A percentile compares a stretch with the other conserved stretches of the same genome.
Conservation (phyloP, 2,797 vertebrate genomes). For the Coluber constrictor region DNA sequence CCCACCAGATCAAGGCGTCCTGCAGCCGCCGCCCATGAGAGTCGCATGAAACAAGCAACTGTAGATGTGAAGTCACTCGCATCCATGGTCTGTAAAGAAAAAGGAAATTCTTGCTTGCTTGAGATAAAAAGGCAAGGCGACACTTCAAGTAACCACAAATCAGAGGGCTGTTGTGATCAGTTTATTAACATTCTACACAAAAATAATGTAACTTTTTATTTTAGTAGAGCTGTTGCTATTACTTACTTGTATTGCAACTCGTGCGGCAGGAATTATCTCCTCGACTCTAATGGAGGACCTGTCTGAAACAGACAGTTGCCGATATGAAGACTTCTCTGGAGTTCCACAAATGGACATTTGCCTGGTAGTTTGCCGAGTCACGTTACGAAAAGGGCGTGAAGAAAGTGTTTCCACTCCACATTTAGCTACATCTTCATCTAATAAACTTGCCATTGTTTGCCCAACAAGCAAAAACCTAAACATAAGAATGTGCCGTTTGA, state of each 20-base stretch:
- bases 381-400: slow-evolving; percentile 92
- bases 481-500: slow-evolving; percentile 19
- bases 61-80: slow-evolving; percentile 95
- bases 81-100: slow-evolving; percentile 88
- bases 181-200: background rate
- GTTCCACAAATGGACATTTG: slow-evolving; percentile 96
- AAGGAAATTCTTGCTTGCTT: background rate
- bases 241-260: slow-evolving; percentile 93
- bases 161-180: background rate
- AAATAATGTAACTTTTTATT: background rate
- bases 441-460: slow-evolving; percentile 87
- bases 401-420: slow-evolving; percentile 89
- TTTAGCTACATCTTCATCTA: slow-evolving; percentile 90
- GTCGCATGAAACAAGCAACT: slow-evolving; percentile 95
- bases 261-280: slow-evolving; percentile 95
- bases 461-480: slow-evolving; percentile 93
- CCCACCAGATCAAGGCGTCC: slow-evolving; percentile 94
- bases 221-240: background rate
- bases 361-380: slow-evolving; percentile 81
- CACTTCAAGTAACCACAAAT: background rate
- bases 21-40: slow-evolving; percentile 97
- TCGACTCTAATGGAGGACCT: slow-evolving; percentile 96
- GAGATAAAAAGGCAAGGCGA: background rate
- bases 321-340: slow-evolving; percentile 93
- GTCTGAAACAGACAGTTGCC: slow-evolving; percentile 94